Base-by-base conservation (phyloP, 2,888 invertebrate species). In the Drosophila cognata region DNA sequence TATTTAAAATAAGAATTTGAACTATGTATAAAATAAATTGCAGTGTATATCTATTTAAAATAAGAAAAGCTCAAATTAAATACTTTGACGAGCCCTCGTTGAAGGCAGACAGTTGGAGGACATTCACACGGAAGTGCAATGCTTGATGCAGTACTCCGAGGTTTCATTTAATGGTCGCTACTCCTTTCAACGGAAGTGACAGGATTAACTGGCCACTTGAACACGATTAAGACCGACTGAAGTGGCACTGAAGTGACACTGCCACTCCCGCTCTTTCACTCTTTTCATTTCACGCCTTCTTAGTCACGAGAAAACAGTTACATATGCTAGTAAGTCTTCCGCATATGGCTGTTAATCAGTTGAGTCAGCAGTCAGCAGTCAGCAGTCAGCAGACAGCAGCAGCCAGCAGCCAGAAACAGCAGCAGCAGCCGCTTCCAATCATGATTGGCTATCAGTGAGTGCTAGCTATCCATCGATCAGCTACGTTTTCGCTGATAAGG, bases 141-240 rank as follows among this genome's bases (percentile, higher is more conserved):
- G 59, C 81, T 18, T 56, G 70, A 73, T 72, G 60, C 61, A 70
- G 67, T 66, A 68, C 73, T 75, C 72, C 71, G 51, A 31, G 41
- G 57, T 38, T 38, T 62, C 31, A 51, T 25, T 43, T 41, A 70
- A 66, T 55, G 55, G 56, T 48, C 38, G 51, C 77, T 66, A 36
- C 31, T 64, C n/a, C 41, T 65, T 33, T 25, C 73, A 58, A 52
- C 73, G 88, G 88, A 89, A 88, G 86, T 62, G 80, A 53, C 72
- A 74, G 87, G 86, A 89, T 88, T 88, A 88, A 84, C 80, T 77
- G 88, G 79, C 78, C 82, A 89, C 90, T 88, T 85, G 81, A 88
- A 83, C 87, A 88, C 88, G 87, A 81, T 84, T 89, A 80, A 72
- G 55, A 48, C 38, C 50, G 29, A 41, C 36, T 29, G 21, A 25